Base-by-base conservation (phyloP, 2,113 vertebrate species). In the Neolamprologus variostigma region DNA sequence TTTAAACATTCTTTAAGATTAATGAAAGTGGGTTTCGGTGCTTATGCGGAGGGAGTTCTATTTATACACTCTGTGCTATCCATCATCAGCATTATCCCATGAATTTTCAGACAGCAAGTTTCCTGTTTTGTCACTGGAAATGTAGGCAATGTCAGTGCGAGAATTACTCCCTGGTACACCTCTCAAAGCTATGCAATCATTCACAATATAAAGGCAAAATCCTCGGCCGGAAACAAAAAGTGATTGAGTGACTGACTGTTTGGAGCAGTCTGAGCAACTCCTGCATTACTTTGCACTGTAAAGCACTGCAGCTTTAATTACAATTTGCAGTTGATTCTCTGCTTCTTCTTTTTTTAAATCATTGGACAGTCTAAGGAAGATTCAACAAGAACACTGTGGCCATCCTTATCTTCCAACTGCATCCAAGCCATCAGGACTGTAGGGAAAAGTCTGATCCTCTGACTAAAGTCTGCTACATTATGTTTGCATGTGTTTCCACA, bases 1-100 rank as follows among this genome's bases (percentile, higher is more conserved):
- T 96, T 95, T 95, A 96, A 95, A 96, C 93, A 95, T 96, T 96
- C 91, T 91, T 95, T 95, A 94, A 94, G 96, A 96, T 96, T 93
- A 96, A 96, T 96, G 95, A 93, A 95, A 94, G 91, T 90, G 87
- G 81, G 88, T 94, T 95, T 92, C 86, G 87, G 91, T 94, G 95
- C 91, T 92, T 90, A 91, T 92, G 92, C 93, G 90, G 89, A 79
- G 87, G 89, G 89, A 90, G 89, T 91, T 93, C 90, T 94, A 93
- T 96, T 95, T 95, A 90, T 90, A 83, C 93, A 88, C 86, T 83
- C 86, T 45, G 90, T 86, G 87, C 84, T 89, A 93, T 95, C 93
- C 94, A 95, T 95, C 94, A 94, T 94, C 80, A 40, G 79, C 92
- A 87, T 91, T 95, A 88, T 85, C 91, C 84, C 8, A 17, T 82